Base-by-base conservation (phyloP, 2,888 invertebrate species). In the Congeria kusceri region DNA sequence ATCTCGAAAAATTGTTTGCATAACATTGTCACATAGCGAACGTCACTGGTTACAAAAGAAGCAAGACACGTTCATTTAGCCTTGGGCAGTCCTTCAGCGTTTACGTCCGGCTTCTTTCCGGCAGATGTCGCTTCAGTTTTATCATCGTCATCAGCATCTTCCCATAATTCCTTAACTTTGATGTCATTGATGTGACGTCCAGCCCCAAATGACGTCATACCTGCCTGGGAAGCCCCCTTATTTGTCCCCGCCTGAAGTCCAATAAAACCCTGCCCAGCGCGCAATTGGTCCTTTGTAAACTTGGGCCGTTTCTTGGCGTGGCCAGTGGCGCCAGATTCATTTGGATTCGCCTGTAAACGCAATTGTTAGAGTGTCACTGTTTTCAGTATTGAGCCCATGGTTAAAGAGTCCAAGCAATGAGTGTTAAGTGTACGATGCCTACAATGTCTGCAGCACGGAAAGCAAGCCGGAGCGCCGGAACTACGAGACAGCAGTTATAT, bases 211-310 rank as follows among this genome's bases (percentile, higher is more conserved):
- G 80, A 69, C 23, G 84, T 83, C 92, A 92, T 93, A 18, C 93
- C 93, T 7, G 88, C 67, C 83, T 93, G 93, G 39, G 90, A 90
- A 49, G 92, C 93, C 25, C 87, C 88, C 81, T 93, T 92, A 85
- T 92, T 93, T 59, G 90, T 90, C 27, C 93, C 93, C n/a, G 92
- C 90, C 81, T 93, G 92, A 9, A 92, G 86, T 53, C 92, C 89
- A 56, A 93, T 89, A 62, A 90, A 85, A 3, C 87, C 87, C 44
- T 91, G 87, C 18, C 91, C 91, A n/a, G 90, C 90, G 53, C 87
- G 86, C 68, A 90, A 79, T 82, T 93, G 92, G 71, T 91, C 92
- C 25, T 87, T 85, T n/a, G 92, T 88, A 82, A 92, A 93, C 39
- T 91, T 77, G 25, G 77, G 77, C 56, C 68, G 74, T 69, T 74